A percentile compares a stretch with the other conserved stretches of the same genome.
These are phyloP conservation scores for Lophius piscatorius DNA, from an alignment of 2,113 vertebrate genomes.

Conservation along the genomic window DNA sequence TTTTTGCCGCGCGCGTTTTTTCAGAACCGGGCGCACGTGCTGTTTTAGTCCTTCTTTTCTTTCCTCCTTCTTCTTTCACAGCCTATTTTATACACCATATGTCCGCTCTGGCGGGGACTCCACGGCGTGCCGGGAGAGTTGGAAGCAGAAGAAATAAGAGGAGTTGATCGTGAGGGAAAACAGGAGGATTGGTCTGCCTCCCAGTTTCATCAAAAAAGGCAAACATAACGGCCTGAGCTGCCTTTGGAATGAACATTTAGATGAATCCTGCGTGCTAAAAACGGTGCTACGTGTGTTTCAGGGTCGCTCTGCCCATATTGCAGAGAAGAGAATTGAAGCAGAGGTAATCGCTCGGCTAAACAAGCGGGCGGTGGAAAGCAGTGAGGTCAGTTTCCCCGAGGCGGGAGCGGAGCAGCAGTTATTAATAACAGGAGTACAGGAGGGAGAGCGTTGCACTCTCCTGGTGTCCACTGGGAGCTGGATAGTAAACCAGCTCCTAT, in stretches of 20 bases:
- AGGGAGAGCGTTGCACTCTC: conserved; percentile 21
- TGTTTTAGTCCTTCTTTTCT: conserved; percentile 3
- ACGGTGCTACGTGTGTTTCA: background rate
- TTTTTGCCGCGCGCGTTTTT: conserved; percentile 11
- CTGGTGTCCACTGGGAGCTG: conserved; percentile 40
- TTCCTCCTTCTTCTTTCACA: background rate
- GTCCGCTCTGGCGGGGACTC: conserved; percentile 45
- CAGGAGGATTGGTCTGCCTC: conserved; percentile 6
- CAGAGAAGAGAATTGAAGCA: conserved; percentile 35
- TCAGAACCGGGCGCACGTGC: background rate
- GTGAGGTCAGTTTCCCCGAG: conserved; percentile 63
- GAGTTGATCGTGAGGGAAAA: background rate
- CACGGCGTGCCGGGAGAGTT: conserved; percentile 35
- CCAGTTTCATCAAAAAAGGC: no score
- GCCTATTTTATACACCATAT: conserved; percentile 47
- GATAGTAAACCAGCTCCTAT: conserved; percentile 32
- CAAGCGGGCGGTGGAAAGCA: conserved; percentile 47
- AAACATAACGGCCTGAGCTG: background rate
- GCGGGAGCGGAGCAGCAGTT: conserved; percentile 62
- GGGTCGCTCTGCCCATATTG: conserved; percentile 15
- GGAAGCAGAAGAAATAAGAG: conserved; percentile 20
- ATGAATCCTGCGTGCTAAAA: conserved; percentile 10
- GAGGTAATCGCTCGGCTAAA: conserved; percentile 48
- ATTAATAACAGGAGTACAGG: conserved; percentile 67
- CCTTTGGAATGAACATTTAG: conserved; percentile 5